Evolutionary conservation across 2,113 vertebrate species (phyloP), one percentile per base, ranked within the genome.

Genomic region (Indicator indicator): DNA sequence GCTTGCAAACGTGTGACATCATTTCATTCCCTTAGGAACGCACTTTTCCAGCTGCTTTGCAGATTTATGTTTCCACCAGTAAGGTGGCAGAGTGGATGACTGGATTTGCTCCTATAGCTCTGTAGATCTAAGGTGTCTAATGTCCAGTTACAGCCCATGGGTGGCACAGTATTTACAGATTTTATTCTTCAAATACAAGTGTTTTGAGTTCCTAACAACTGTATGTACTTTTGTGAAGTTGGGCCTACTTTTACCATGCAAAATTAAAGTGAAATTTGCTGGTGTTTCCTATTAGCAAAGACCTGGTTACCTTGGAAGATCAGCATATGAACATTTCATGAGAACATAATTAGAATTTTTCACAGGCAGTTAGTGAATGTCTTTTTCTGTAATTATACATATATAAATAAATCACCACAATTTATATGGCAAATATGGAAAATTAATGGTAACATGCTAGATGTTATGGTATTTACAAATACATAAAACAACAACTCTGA

Each of bases 291-390:
- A 36, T 76, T 91, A 89, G 64, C 33, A 64, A 60, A 82, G 78
- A 72, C 72, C 83, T 83, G 59, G 59, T 91, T 50, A 58, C 62
- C 38, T 46, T 84, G 65, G 27, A 84, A 91, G 54, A 81, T 83
- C 82, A 65, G 69, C 64, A 68, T 90, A 68, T 83, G 71, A 94
- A 77, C 40, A 59, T 63, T 89, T 82, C 59, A 30, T 26, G 19
- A 80, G 69, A 93, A 63, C 48, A 38, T 89, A 89, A 95, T 90
- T 86, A 71, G 82, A 80, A 83, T 91, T 94, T 94, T 93, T 88
- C 72, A 94, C 7, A 11, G 90, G 64, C 68, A 71, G 52, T 93
- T 65, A 95, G 56, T 63, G 28, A 76, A 56, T 38, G 12, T 58
- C 18, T 73, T 72, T 84, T 89, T 88, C 67, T 62, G 24, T 67